Conservation (phyloP, 2,797 vertebrate genomes). For the Enteromius mattozi region DNA sequence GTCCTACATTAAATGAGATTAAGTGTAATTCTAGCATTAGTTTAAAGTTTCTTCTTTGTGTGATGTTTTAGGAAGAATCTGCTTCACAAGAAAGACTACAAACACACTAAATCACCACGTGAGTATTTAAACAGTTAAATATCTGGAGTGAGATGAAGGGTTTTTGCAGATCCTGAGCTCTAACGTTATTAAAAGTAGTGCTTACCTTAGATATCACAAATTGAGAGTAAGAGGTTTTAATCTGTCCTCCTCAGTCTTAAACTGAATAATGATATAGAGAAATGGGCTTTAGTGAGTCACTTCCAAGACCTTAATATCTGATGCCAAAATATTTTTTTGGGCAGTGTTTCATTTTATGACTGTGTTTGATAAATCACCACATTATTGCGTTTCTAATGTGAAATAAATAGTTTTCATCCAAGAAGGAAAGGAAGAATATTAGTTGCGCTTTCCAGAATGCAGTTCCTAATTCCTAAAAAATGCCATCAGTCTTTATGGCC, state of each 20-base stretch:
- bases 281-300: not conserved
- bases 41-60: conserved; percentile 1
- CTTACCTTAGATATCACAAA: not conserved
- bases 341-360: not conserved
- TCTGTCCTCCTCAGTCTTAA: not conserved
- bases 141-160: not conserved
- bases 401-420: not conserved
- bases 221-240: not conserved
- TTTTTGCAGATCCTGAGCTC: not conserved
- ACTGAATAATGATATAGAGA: not conserved
- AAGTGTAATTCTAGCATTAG: not conserved
- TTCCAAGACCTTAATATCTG: not conserved
- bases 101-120: conserved; percentile 74
- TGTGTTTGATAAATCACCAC: not conserved
- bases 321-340: not conserved
- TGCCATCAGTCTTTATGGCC: not conserved
- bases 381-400: not conserved
- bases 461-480: not conserved
- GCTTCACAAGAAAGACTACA: conserved; percentile 78
- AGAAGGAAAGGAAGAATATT: not conserved
- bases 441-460: not conserved
- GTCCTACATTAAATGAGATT: not conserved
- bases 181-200: not conserved
- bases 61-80: conserved; percentile 74
- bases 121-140: conserved; percentile 18